Evolutionary conservation across 2,113 vertebrate genomes (phyloP), one percentile per base, ranked within the genome.

Genomic region (Otis tarda): DNA sequence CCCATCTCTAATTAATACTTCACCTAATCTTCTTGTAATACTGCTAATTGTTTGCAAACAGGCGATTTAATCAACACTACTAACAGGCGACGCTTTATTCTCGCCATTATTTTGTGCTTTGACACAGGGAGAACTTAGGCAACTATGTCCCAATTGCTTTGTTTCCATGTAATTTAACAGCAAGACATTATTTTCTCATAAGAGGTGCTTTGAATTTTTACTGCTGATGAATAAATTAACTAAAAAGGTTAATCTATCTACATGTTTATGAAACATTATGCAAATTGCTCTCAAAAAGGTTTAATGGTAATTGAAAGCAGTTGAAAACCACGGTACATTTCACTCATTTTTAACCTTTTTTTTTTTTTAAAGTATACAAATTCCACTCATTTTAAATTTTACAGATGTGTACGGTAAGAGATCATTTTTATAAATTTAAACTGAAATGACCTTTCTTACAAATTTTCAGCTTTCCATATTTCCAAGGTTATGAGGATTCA

Each of bases 191-290:
- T 98, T 98, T 98, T 97, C 98, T 98, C 96, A 95, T 98, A 98
- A 98, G 97, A 98, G 96, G 93, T 97, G 96, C 97, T 98, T 98
- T 97, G 97, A 98, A 98, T 98, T 98, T 98, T 98, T 98, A 98
- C 97, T 98, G 97, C 97, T 98, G 98, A 98, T 98, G 98, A 98
- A 98, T 98, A 98, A 98, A 98, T 98, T 98, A 98, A 98, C 97
- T 97, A 97, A 98, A 98, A 98, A 98, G 98, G 98, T 98, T 98
- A 98, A 98, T 98, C 97, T 97, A 97, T 92, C 97, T 97, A 96
- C 97, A 98, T 98, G 98, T 98, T 98, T 98, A 98, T 98, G 97
- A 98, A 98, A 98, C 98, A 98, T 98, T 98, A 98, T 98, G 98
- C 94, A 98, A 98, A 98, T 98, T 69, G 55, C 88, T 96, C 96